These are phyloP conservation scores for Enteromius radiatus DNA, from an alignment of 2,797 vertebrate species.

Conservation along the genomic window DNA sequence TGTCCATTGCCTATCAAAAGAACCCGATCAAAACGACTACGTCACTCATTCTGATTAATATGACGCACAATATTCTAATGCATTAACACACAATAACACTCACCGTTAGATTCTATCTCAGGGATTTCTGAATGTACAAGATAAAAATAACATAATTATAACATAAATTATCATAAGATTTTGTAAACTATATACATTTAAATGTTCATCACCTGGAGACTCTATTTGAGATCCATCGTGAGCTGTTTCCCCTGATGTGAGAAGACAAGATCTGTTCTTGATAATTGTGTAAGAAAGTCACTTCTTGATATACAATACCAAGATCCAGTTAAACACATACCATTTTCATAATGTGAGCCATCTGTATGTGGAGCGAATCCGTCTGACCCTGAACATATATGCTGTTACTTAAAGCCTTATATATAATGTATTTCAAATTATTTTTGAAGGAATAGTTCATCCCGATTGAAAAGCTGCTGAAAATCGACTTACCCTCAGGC, in stretches of 20 bases:
- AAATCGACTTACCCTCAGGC: not conserved
- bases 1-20: slow-evolving; percentile 74
- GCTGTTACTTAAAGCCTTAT: not conserved
- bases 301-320: not conserved
- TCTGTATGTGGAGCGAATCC: slow-evolving; percentile 20
- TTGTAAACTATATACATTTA: slow-evolving; percentile 2
- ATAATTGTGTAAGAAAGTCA: not conserved
- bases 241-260: slow-evolving; percentile 44
- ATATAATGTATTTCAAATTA: not conserved
- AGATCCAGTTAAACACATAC: slow-evolving; percentile 32
- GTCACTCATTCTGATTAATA: not conserved
- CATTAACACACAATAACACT: slow-evolving; percentile 40
- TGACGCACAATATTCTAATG: not conserved
- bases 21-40: not conserved
- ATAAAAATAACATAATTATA: slow-evolving; percentile 16
- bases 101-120: slow-evolving; percentile 70
- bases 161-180: not conserved
- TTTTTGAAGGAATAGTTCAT: not conserved
- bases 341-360: slow-evolving; percentile 44
- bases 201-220: slow-evolving; percentile 50
- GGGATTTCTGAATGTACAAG: slow-evolving; percentile 48
- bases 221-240: slow-evolving; percentile 55
- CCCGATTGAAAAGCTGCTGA: not conserved
- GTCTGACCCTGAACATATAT: slow-evolving; percentile 42
- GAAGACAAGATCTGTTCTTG: slow-evolving; percentile 28